Conservation (phyloP, 1,140 invertebrate genomes). For the Matsumurasca onukii region DNA sequence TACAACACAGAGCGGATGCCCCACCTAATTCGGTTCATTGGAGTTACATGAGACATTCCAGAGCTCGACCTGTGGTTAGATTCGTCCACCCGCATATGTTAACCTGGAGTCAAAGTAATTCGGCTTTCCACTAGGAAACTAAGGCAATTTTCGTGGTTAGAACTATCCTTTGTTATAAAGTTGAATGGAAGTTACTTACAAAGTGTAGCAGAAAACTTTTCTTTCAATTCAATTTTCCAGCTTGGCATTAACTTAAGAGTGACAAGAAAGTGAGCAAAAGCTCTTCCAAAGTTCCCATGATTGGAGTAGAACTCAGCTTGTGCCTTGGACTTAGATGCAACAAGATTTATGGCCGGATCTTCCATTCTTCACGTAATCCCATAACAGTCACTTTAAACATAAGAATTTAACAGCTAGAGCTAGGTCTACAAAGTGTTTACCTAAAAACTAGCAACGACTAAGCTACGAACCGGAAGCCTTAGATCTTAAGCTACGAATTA, state of each 20-base stretch:
- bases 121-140: background rate
- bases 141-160: background rate
- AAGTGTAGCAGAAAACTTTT: conserved; percentile 44
- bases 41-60: background rate
- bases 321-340: conserved; percentile 23
- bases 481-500: no score
- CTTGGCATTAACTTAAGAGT: conserved; percentile 46
- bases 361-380: conserved; percentile 9
- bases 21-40: background rate
- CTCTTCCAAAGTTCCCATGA: conserved; percentile 44
- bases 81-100: background rate
- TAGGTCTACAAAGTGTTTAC: no score
- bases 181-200: conserved; percentile 34
- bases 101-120: background rate
- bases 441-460: no score
- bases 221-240: conserved; percentile 46
- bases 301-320: conserved; percentile 6
- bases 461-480: no score
- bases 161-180: background rate
- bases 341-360: background rate
- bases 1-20: no score
- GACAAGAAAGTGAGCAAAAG: conserved; percentile 49
- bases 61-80: background rate
- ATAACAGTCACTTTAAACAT: no score
- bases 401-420: no score